phyloP scores from a whole-genome alignment of 2,113 vertebrate genomes.

The Channa maculata region DNA sequence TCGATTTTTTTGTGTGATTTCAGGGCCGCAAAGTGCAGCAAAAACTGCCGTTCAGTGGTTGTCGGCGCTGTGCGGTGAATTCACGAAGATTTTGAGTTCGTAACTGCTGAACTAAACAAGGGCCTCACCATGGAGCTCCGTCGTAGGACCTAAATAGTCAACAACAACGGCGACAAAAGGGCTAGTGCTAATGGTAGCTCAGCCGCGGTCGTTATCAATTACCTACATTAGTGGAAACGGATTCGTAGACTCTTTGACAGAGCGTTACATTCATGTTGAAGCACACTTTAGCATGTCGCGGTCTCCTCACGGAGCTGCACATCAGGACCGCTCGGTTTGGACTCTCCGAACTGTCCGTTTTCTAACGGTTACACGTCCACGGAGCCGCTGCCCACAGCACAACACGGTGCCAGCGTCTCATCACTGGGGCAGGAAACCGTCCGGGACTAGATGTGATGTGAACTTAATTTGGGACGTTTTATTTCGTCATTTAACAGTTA shows the following conservation, averaged over 20 bases:
- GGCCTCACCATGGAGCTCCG: conserved; percentile 86
- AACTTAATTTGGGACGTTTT: too few relatives aligned
- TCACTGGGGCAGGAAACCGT: too few relatives aligned
- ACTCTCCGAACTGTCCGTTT: too few relatives aligned
- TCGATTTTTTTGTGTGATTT: background rate
- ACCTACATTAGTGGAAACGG: rapidly evolving
- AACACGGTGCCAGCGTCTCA: too few relatives aligned
- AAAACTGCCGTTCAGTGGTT: background rate
- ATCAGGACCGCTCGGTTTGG: conserved; percentile 49
- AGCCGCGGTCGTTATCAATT: rapidly evolving
- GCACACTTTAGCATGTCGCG: conserved; percentile 10
- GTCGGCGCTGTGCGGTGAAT: background rate
- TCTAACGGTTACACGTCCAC: too few relatives aligned
- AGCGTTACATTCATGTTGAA: background rate
- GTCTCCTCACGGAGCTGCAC: conserved; percentile 77
- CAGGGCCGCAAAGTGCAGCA: background rate
- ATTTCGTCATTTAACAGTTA: too few relatives aligned
- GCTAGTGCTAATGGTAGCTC: background rate
- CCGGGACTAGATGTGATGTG: too few relatives aligned
- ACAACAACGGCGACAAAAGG: conserved; percentile 31
- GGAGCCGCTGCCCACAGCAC: too few relatives aligned
- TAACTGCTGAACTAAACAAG: conserved; percentile 69
- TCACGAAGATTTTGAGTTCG: conserved; percentile 53
- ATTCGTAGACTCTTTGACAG: rapidly evolving
- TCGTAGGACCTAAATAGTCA: conserved; percentile 80